These are phyloP conservation scores for Hepsetus odoe DNA, from an alignment of 2,113 vertebrate species.

Conservation along the genomic window DNA sequence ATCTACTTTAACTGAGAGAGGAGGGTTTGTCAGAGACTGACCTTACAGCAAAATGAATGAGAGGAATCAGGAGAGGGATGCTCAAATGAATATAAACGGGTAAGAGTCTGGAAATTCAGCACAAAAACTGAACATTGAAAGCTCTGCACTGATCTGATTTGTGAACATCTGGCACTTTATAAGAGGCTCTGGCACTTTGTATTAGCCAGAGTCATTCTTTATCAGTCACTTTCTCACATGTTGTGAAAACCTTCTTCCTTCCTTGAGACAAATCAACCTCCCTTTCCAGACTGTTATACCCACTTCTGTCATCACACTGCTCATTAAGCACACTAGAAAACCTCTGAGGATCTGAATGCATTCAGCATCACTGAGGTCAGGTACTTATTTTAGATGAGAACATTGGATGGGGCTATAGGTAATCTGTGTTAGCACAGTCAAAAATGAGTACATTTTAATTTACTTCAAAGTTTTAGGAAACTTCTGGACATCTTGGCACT, in stretches of 20 bases:
- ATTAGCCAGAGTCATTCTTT: slow-evolving; percentile 3
- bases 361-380: neutral
- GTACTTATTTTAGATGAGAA: too few relatives aligned
- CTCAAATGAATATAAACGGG: slow-evolving; percentile 12
- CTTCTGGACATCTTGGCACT: too few relatives aligned
- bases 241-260: neutral
- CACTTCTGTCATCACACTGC: neutral
- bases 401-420: too few relatives aligned
- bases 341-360: neutral
- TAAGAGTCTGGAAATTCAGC: neutral
- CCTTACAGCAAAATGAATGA: neutral
- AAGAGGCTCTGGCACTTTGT: neutral
- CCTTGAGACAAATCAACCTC: neutral
- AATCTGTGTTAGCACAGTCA: too few relatives aligned
- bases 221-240: slow-evolving; percentile 36
- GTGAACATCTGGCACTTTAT: slow-evolving; percentile 7
- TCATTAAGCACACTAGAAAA: neutral
- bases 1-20: neutral
- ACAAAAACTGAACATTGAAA: neutral
- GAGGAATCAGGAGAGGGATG: neutral
- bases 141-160: slow-evolving; percentile 30
- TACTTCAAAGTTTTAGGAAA: too few relatives aligned
- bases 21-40: neutral
- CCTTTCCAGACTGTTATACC: neutral
- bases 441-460: too few relatives aligned